A percentile compares a stretch with the other conserved stretches of the same genome.
Conservation (phyloP, 1,140 invertebrate genomes). For the Megalonaias nervosa region DNA sequence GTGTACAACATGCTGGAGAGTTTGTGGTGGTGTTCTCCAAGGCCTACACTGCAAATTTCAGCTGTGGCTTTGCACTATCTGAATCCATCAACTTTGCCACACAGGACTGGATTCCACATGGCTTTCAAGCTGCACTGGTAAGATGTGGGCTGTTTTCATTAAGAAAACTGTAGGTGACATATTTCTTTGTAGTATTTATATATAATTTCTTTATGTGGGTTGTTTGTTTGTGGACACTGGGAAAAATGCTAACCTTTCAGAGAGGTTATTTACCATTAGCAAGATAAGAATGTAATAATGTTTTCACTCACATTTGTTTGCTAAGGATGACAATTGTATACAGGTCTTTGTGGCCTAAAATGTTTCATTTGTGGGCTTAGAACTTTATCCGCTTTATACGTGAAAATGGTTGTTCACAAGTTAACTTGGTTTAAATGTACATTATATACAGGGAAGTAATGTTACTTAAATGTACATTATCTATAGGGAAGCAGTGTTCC, state of each 20-base stretch:
- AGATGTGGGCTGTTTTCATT: background rate
- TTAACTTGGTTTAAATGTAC: too few species aligned
- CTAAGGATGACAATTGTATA: background rate
- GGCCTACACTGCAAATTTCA: slow-evolving; percentile 90
- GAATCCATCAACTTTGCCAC: slow-evolving; percentile 95
- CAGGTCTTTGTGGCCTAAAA: too few species aligned
- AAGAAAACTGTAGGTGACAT: too few species aligned
- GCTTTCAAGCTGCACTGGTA: slow-evolving; percentile 83
- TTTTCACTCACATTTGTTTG: background rate
- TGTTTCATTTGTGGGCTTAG: too few species aligned
- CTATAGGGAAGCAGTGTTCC: too few species aligned
- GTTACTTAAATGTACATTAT: too few species aligned
- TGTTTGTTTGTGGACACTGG: background rate
- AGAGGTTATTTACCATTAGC: background rate
- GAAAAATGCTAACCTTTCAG: too few species aligned
- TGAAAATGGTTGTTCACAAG: too few species aligned
- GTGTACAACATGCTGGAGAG: slow-evolving; percentile 90
- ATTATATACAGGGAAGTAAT: too few species aligned
- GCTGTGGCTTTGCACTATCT: slow-evolving; percentile 90
- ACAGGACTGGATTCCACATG: slow-evolving; percentile 84
- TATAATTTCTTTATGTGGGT: too few species aligned
- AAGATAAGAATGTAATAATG: background rate
- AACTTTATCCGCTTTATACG: too few species aligned
- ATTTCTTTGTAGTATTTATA: too few species aligned
- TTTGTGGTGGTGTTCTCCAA: slow-evolving; percentile 93